Evolutionary conservation across 2,888 invertebrate genomes (phyloP).

Genomic region (Lithophane ornitopus): DNA sequence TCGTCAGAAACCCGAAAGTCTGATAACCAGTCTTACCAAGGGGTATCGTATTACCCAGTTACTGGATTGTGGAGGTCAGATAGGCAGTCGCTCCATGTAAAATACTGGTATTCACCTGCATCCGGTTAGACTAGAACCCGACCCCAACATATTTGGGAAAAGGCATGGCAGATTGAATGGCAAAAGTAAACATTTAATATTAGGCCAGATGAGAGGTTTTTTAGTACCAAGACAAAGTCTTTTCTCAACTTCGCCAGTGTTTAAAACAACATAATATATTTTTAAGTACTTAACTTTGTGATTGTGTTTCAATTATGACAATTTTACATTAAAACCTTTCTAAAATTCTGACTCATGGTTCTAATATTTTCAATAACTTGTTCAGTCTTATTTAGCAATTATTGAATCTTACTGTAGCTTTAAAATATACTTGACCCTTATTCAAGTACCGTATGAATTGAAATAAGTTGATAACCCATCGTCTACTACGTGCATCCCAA

Average conservation of each 20-base stretch:
- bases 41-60: too few species aligned
- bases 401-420: not conserved
- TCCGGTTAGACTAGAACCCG: too few species aligned
- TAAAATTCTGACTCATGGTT: not conserved
- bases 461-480: constrained; percentile 26
- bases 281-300: too few species aligned
- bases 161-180: too few species aligned
- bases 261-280: not conserved
- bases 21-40: too few species aligned
- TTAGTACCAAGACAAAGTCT: not conserved
- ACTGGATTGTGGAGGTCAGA: too few species aligned
- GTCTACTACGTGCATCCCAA: constrained; percentile 20
- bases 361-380: not conserved
- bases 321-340: not conserved
- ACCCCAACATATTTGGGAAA: too few species aligned
- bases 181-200: too few species aligned
- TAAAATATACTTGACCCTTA: not conserved
- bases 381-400: not conserved
- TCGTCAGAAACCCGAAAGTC: too few species aligned
- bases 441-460: constrained; percentile 8
- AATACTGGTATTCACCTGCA: too few species aligned
- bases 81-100: too few species aligned
- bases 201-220: too few species aligned
- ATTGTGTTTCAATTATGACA: not conserved
- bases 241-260: not conserved